phyloP scores from a whole-genome alignment of 2,888 invertebrate genomes.

The Eueremaeus valkanovi region DNA sequence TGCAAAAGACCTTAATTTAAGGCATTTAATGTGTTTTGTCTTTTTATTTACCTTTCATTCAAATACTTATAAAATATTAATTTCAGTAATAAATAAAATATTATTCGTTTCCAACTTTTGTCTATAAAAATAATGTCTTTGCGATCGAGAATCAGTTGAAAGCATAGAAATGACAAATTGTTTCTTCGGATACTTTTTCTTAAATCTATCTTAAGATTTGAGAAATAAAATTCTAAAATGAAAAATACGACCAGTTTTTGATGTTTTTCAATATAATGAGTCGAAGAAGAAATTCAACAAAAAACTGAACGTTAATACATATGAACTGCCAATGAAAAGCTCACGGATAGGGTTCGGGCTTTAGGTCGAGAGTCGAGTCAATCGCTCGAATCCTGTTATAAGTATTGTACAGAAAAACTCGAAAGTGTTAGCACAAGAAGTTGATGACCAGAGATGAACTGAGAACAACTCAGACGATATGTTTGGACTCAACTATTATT shows the following conservation, averaged over 20 bases:
- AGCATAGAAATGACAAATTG: background rate
- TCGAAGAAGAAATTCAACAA: slow-evolving; percentile 17
- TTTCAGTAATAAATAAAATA: background rate
- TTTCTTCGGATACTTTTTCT: background rate
- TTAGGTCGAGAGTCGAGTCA: slow-evolving; percentile 1
- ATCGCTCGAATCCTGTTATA: slow-evolving; percentile 24
- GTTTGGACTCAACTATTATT: background rate
- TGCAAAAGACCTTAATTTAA: background rate
- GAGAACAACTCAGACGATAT: background rate
- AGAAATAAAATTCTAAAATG: background rate
- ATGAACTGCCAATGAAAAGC: slow-evolving; percentile 6
- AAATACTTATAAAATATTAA: background rate
- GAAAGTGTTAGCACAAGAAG: slow-evolving; percentile 24
- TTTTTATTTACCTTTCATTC: background rate
- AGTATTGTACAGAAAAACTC: slow-evolving; percentile 16
- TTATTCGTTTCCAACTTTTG: background rate
- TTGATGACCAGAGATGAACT: slow-evolving; percentile 28
- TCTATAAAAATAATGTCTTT: background rate
- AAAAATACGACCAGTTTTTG: slow-evolving; percentile 16
- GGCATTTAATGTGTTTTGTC: background rate
- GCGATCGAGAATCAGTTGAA: background rate
- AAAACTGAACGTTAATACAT: slow-evolving; percentile 13
- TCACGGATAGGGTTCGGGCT: background rate
- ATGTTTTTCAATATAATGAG: background rate
- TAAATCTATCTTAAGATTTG: background rate